Evolutionary conservation across 2,797 vertebrate genomes (phyloP).

Genomic region (Capromys pilorides): DNA sequence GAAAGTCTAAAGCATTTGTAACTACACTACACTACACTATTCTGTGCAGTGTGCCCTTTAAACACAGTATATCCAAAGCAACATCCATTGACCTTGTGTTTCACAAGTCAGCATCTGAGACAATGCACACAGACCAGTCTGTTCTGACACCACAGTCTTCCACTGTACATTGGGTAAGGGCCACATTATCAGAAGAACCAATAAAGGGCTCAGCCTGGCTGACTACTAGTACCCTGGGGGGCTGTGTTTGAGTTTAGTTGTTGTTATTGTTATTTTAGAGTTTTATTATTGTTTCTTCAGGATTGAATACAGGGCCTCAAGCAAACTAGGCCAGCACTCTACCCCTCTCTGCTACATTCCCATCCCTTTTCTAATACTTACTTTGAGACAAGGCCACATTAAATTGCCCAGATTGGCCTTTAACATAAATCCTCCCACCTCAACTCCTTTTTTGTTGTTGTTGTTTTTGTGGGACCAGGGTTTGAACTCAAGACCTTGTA

Average conservation of each 20-base stretch:
- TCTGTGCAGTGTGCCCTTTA: not conserved
- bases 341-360: not conserved
- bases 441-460: no score
- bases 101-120: not conserved
- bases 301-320: not conserved
- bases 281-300: not conserved
- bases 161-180: fast-evolving
- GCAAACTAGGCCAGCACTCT: not conserved
- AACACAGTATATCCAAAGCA: not conserved
- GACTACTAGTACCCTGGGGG: not conserved
- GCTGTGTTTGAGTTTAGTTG: not conserved
- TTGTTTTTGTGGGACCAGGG: no score
- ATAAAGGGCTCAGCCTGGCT: not conserved
- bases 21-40: not conserved
- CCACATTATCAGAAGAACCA: not conserved
- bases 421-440: not conserved
- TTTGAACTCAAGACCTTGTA: no score
- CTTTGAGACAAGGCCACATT: not conserved
- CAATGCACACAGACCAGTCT: fast-evolving
- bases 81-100: not conserved
- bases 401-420: not conserved
- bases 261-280: not conserved
- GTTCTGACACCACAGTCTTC: not conserved
- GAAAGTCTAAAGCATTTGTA: not conserved
- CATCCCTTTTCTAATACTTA: not conserved